Evolutionary conservation across 2,113 vertebrate genomes (phyloP).

Genomic region (Prionailurus bengalensis): DNA sequence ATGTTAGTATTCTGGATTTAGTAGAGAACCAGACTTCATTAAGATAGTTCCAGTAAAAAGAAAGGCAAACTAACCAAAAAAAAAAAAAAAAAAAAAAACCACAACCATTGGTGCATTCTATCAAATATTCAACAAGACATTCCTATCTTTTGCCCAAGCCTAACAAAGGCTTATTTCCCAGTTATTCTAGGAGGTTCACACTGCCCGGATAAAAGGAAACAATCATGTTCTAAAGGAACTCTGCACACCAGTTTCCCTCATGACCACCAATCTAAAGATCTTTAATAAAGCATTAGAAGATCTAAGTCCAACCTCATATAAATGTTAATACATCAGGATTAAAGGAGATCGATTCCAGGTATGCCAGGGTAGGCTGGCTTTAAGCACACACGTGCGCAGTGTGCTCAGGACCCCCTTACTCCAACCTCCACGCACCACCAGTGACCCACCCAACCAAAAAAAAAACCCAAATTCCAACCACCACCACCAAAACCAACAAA

Average conservation of each 20-base stretch:
- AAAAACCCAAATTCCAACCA: no score
- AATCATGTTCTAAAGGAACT: background rate
- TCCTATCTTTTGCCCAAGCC: background rate
- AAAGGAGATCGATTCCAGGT: background rate
- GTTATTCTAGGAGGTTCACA: background rate
- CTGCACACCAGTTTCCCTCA: no score
- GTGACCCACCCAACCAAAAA: no score
- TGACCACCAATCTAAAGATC: background rate
- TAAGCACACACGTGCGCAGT: background rate
- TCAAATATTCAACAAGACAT: background rate
- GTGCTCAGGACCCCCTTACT: no score
- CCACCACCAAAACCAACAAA: no score
- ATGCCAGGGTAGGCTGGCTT: background rate
- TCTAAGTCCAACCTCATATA: background rate
- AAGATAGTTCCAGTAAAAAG: background rate
- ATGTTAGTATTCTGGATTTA: background rate
- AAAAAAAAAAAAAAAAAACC: background rate
- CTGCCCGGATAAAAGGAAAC: background rate
- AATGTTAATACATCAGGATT: background rate
- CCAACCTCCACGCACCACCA: no score
- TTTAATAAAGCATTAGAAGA: background rate
- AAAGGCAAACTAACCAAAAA: background rate
- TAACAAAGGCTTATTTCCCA: background rate
- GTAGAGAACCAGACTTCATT: background rate
- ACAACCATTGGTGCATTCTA: no score